phyloP scores from a whole-genome alignment of 1,140 invertebrate genomes.

The Aphelenchoides fujianensis region DNA sequence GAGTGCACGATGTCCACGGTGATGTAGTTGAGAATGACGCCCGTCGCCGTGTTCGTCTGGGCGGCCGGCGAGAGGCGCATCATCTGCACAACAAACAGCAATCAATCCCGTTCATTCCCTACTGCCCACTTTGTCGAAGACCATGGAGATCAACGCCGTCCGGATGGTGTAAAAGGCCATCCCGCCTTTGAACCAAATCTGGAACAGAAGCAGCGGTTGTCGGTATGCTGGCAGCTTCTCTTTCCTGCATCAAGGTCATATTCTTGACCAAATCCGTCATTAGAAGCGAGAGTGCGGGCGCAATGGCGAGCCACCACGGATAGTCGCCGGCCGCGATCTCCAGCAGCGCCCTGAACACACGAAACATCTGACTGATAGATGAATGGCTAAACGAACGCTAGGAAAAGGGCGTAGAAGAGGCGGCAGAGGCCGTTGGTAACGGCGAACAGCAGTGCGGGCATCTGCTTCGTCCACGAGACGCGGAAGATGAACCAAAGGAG shows the following conservation, averaged over 20 bases:
- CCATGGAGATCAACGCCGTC: slow-evolving; percentile 5
- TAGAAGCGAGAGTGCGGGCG: not conserved
- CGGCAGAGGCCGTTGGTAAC: not conserved
- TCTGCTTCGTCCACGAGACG: not conserved
- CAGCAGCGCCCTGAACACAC: not conserved
- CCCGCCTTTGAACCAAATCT: not conserved
- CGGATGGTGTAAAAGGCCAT: slow-evolving; percentile 27
- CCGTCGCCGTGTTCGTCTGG: slow-evolving; percentile 26
- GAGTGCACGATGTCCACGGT: slow-evolving; percentile 29
- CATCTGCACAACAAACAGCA: slow-evolving; percentile 27
- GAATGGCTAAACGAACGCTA: not conserved
- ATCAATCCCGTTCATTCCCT: not conserved
- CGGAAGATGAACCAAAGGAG: slow-evolving; percentile 2
- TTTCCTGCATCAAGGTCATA: too few relatives aligned
- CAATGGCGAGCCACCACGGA: not conserved
- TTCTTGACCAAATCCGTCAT: not conserved
- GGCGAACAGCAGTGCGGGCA: not conserved
- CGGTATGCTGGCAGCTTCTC: too few relatives aligned
- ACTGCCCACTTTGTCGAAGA: slow-evolving; percentile 33
- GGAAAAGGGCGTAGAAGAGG: not conserved
- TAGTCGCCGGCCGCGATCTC: not conserved
- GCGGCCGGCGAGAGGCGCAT: slow-evolving; percentile 33
- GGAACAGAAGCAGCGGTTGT: not conserved
- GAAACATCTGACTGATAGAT: not conserved
- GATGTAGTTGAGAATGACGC: slow-evolving; percentile 36